Conservation (phyloP, 2,888 invertebrate genomes). For the Onthophagus sagittarius region DNA sequence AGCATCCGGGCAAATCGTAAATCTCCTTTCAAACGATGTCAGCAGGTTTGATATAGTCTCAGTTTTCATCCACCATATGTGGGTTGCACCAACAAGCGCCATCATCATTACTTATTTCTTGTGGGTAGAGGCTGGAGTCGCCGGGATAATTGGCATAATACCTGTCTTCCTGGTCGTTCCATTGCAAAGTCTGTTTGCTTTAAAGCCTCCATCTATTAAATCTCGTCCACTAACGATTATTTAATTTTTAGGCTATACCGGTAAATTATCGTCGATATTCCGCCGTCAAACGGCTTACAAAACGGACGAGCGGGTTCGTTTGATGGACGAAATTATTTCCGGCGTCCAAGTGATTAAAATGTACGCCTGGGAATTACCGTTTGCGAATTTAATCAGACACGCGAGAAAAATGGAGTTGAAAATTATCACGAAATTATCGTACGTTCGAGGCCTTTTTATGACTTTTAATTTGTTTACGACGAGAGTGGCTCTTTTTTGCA, state of each 20-base stretch:
- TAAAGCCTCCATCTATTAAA: background rate
- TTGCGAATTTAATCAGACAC: slow-evolving; percentile 58
- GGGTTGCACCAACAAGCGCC: slow-evolving; percentile 72
- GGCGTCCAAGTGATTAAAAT: slow-evolving; percentile 86
- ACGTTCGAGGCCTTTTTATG: slow-evolving; percentile 64
- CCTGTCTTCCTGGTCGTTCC: slow-evolving; percentile 78
- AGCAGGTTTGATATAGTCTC: slow-evolving; percentile 85
- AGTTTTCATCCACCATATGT: slow-evolving; percentile 80
- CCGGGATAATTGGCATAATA: slow-evolving; percentile 73
- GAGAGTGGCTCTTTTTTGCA: slow-evolving; percentile 71
- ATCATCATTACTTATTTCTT: slow-evolving; percentile 73
- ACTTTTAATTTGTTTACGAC: slow-evolving; percentile 79
- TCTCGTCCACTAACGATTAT: slow-evolving; percentile 4
- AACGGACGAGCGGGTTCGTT: slow-evolving; percentile 85
- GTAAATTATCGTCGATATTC: slow-evolving; percentile 60
- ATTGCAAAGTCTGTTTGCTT: slow-evolving; percentile 62
- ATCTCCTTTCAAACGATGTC: slow-evolving; percentile 91
- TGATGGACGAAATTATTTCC: slow-evolving; percentile 92
- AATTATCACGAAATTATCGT: slow-evolving; percentile 59
- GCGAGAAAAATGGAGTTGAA: slow-evolving; percentile 56
- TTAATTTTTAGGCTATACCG: slow-evolving; percentile 55
- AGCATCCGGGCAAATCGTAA: slow-evolving; percentile 87
- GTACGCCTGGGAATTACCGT: slow-evolving; percentile 73
- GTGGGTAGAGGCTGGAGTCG: slow-evolving; percentile 69
- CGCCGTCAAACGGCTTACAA: slow-evolving; percentile 76